A percentile compares a stretch with the other conserved stretches of the same genome.
Evolutionary conservation across 2,888 invertebrate species (phyloP).

Genomic region (Epirrita christyi): DNA sequence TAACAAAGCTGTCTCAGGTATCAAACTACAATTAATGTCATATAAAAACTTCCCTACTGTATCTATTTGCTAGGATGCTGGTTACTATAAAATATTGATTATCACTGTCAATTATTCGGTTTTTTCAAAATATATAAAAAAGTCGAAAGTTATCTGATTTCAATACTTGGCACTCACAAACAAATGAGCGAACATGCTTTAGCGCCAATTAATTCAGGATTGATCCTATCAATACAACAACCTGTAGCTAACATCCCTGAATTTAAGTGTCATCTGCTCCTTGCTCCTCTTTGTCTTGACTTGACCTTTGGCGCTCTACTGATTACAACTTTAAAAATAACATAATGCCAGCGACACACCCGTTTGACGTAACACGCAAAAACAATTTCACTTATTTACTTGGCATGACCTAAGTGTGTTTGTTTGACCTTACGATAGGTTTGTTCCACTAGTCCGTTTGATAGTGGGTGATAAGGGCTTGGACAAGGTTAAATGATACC

Average conservation of each 20-base stretch:
- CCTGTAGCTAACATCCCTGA: too few relatives aligned
- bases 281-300: not conserved
- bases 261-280: not conserved
- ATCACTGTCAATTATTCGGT: too few relatives aligned
- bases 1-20: too few relatives aligned
- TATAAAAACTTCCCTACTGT: too few relatives aligned
- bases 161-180: too few relatives aligned
- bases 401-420: constrained; percentile 33
- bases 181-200: too few relatives aligned
- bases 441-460: constrained; percentile 5
- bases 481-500: not conserved
- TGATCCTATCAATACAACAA: too few relatives aligned
- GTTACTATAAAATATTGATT: too few relatives aligned
- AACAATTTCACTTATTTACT: constrained; percentile 40
- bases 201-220: too few relatives aligned
- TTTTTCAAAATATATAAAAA: too few relatives aligned
- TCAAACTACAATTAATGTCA: too few relatives aligned
- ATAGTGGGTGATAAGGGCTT: constrained; percentile 2
- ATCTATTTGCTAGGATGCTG: too few relatives aligned
- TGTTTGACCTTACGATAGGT: constrained; percentile 23
- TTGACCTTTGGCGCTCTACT: constrained; percentile 8
- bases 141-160: not conserved
- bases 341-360: constrained; percentile 32
- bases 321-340: constrained; percentile 24
- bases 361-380: constrained; percentile 43